Conservation (phyloP, 2,113 vertebrate genomes). For the Plestiodon gilberti region DNA sequence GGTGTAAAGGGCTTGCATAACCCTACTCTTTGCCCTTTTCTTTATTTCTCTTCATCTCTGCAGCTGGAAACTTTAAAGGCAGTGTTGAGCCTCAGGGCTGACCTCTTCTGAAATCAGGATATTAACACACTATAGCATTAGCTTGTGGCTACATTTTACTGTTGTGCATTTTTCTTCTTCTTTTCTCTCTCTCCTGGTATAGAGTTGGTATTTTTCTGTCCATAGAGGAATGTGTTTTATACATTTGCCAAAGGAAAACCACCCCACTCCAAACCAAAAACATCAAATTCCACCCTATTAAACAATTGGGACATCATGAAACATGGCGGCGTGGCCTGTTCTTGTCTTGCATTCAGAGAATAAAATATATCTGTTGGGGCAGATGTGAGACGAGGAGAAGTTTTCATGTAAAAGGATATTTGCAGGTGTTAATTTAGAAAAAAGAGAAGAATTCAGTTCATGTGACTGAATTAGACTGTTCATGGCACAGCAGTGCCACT, state of each 20-base stretch:
- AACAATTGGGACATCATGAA: slow-evolving; percentile 19
- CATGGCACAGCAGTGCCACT: slow-evolving; percentile 30
- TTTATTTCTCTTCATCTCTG: neutral
- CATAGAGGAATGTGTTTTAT: neutral
- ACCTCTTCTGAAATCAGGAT: neutral
- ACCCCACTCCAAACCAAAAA: neutral
- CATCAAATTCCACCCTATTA: neutral
- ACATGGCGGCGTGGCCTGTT: slow-evolving; percentile 7
- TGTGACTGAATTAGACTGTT: slow-evolving; percentile 37
- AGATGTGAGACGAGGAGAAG: slow-evolving; percentile 3
- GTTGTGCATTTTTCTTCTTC: slow-evolving; percentile 1
- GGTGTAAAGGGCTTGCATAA: neutral
- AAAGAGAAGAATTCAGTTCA: slow-evolving; percentile 34
- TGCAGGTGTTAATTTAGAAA: slow-evolving; percentile 34
- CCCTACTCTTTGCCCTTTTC: neutral
- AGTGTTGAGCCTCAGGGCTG: neutral
- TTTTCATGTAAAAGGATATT: slow-evolving; percentile 42
- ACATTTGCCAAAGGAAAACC: neutral
- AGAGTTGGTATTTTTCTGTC: neutral
- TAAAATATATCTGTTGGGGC: neutral
- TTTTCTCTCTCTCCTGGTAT: neutral
- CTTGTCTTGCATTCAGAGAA: slow-evolving; percentile 1
- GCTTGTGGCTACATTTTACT: neutral
- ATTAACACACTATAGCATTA: neutral
- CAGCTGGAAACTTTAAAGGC: neutral